A percentile compares a stretch with the other conserved stretches of the same genome.
phyloP scores from a whole-genome alignment of 2,888 invertebrate genomes.

The Hypolimnas misippus region DNA sequence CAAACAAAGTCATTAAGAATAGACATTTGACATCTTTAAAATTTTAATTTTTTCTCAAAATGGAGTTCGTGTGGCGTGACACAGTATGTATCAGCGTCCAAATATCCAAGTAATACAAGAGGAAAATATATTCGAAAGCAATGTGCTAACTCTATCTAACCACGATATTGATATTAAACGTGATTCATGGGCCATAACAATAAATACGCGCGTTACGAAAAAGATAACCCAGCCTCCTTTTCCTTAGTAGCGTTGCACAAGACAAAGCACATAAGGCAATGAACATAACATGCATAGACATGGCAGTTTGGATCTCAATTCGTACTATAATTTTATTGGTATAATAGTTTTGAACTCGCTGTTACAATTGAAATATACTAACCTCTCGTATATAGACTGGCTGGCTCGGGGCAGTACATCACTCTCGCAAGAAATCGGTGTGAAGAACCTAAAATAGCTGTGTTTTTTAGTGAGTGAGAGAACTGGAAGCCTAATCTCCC shows the following conservation, averaged over 20 bases:
- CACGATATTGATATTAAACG: slow-evolving; percentile 32
- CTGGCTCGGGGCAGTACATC: too few species aligned
- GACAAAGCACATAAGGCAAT: slow-evolving; percentile 14
- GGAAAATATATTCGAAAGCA: background rate
- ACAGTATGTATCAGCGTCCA: too few species aligned
- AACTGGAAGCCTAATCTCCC: too few species aligned
- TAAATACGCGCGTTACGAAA: slow-evolving; percentile 35
- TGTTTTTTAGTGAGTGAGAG: too few species aligned
- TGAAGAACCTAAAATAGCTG: too few species aligned
- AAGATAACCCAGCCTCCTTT: slow-evolving; percentile 24
- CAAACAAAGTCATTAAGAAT: too few species aligned
- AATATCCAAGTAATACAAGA: too few species aligned
- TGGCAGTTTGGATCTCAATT: background rate
- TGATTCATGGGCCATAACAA: slow-evolving; percentile 38
- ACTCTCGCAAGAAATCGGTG: too few species aligned
- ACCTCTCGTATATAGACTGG: background rate
- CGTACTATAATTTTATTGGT: background rate
- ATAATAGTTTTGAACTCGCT: background rate
- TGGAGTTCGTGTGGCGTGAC: too few species aligned
- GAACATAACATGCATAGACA: background rate
- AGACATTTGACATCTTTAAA: too few species aligned
- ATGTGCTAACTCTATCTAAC: slow-evolving; percentile 16
- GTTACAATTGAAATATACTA: background rate
- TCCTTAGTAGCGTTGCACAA: slow-evolving; percentile 14
- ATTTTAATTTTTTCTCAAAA: too few species aligned